Conservation (phyloP, 1,140 invertebrate species). For the Drosophila nannoptera region DNA sequence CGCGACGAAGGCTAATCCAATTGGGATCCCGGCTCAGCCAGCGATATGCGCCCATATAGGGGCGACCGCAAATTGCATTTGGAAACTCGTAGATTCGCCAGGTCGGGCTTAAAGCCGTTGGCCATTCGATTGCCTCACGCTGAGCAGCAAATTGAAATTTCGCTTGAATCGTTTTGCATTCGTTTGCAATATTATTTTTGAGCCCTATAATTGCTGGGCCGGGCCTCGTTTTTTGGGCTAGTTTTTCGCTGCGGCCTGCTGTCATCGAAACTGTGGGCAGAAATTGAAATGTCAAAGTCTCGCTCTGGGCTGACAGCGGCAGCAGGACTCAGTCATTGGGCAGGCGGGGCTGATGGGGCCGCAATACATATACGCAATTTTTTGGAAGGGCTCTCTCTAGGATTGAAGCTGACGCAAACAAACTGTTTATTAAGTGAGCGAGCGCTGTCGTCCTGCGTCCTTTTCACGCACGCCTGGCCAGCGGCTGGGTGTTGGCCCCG, state of each 20-base stretch:
- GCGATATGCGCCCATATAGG: no score
- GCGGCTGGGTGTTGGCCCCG: constrained; percentile 6
- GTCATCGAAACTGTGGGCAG: background rate
- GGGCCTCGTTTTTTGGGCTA: background rate
- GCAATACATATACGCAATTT: constrained; percentile 1
- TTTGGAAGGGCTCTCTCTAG: constrained; percentile 1
- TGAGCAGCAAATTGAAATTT: background rate
- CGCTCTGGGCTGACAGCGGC: constrained; percentile 4
- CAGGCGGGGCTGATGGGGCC: background rate
- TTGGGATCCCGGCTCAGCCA: no score
- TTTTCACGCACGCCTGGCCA: constrained; percentile 40
- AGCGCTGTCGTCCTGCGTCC: constrained; percentile 24
- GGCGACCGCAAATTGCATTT: no score
- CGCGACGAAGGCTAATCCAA: no score
- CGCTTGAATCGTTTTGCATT: background rate
- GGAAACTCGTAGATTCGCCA: no score
- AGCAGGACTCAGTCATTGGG: constrained; percentile 10
- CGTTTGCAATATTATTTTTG: background rate
- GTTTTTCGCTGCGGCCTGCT: background rate
- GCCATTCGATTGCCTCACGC: no score
- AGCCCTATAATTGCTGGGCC: background rate
- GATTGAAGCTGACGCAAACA: constrained; percentile 48
- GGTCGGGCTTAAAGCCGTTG: no score
- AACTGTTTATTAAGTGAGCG: constrained; percentile 58
- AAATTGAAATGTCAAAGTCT: constrained; percentile 21